Percentiles rank a stretch among this genome's conserved stretches.
These are phyloP conservation scores for Temnothorax nylanderi DNA, from an alignment of 1,140 invertebrate genomes.

Conservation along the genomic window DNA sequence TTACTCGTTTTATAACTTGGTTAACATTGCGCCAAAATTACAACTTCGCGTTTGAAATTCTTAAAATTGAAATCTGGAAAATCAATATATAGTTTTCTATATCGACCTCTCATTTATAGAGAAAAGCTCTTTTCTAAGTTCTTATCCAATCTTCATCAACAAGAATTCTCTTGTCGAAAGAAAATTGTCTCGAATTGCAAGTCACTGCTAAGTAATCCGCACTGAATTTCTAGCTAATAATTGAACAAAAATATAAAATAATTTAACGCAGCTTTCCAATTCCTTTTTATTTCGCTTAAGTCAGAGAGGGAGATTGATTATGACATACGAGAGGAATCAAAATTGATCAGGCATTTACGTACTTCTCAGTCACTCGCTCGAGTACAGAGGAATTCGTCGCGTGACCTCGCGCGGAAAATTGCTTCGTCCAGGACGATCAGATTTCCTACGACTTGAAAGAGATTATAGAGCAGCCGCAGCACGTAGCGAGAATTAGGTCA, in stretches of 20 bases:
- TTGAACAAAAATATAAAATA: background rate
- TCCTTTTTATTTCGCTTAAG: background rate
- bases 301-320: background rate
- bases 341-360: slow-evolving; percentile 19
- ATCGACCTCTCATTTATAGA: background rate
- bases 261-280: background rate
- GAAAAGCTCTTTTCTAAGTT: background rate
- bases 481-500: slow-evolving; percentile 53
- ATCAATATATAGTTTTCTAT: slow-evolving; percentile 3
- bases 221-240: background rate
- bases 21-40: slow-evolving; percentile 29
- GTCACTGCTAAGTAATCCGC: background rate
- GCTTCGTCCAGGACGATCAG: slow-evolving; percentile 50
- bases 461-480: slow-evolving; percentile 63
- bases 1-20: slow-evolving; percentile 14
- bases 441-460: slow-evolving; percentile 60
- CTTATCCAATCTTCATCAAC: background rate
- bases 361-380: slow-evolving; percentile 1
- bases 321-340: background rate
- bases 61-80: slow-evolving; percentile 20
- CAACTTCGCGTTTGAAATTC: slow-evolving; percentile 9
- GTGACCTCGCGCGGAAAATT: slow-evolving; percentile 60
- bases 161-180: background rate
- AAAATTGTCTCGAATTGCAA: background rate
- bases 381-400: slow-evolving; percentile 42